phyloP scores from a whole-genome alignment of 2,113 vertebrate genomes.

The Mandrillus leucophaeus region DNA sequence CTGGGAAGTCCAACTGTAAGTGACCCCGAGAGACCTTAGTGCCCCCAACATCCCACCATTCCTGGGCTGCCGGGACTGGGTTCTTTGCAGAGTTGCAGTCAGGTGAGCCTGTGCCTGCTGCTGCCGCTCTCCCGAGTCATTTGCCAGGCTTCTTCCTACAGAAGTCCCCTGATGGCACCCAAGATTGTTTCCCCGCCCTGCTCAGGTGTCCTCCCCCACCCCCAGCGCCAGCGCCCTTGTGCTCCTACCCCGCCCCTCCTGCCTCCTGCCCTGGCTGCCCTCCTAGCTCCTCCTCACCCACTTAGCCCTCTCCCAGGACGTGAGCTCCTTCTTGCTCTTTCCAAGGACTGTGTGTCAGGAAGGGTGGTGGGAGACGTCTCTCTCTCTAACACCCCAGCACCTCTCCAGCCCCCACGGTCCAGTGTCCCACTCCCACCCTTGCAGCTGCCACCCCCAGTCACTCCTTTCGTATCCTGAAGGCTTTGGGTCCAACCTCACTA shows the following conservation, averaged over 20 bases:
- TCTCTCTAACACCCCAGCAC: too few species aligned
- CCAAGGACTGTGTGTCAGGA: not conserved
- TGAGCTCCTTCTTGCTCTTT: not conserved
- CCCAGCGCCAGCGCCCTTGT: not conserved
- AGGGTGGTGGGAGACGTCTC: rapidly evolving
- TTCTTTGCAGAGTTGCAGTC: not conserved
- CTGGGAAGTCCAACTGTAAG: not conserved
- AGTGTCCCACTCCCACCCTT: not conserved
- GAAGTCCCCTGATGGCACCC: not conserved
- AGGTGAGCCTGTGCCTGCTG: not conserved
- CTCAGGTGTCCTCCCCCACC: not conserved
- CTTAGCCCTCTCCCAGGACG: not conserved
- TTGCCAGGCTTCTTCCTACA: not conserved
- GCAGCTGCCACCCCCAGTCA: too few species aligned
- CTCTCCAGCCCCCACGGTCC: too few species aligned
- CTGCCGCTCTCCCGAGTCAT: rapidly evolving
- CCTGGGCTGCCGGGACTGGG: not conserved
- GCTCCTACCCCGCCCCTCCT: not conserved
- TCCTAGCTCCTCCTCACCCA: not conserved
- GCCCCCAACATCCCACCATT: not conserved
- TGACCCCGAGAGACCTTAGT: not conserved
- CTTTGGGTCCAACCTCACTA: not conserved
- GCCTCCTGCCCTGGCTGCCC: not conserved
- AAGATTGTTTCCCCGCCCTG: not conserved
- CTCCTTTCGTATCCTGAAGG: not conserved